phyloP scores from a whole-genome alignment of 2,888 invertebrate species.

The Dasysyrphus tricinctus region DNA sequence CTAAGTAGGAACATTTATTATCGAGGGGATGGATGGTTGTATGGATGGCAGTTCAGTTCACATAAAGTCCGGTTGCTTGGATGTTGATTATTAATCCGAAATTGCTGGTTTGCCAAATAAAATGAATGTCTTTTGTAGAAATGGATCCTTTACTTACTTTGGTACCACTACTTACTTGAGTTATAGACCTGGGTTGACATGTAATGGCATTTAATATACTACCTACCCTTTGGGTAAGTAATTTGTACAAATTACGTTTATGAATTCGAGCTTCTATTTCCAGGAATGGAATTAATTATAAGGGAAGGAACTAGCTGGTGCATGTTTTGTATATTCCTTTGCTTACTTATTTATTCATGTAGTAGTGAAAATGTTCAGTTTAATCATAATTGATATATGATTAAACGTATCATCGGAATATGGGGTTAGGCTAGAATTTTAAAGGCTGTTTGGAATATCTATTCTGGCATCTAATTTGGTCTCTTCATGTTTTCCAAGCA shows the following conservation, averaged over 20 bases:
- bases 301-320: no score
- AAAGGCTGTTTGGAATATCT: no score
- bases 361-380: no score
- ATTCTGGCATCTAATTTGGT: no score
- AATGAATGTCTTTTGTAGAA: constrained; percentile 32
- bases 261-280: not conserved
- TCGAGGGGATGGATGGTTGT: constrained; percentile 13
- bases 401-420: no score
- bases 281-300: not conserved
- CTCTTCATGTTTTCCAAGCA: no score
- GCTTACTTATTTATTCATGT: no score
- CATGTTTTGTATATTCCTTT: no score
- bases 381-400: no score
- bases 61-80: constrained; percentile 1
- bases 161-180: not conserved
- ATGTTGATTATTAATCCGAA: constrained; percentile 45
- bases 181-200: not conserved
- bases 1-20: not conserved
- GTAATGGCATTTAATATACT: not conserved
- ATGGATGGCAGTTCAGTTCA: constrained; percentile 50
- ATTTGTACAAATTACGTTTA: constrained; percentile 18
- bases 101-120: constrained; percentile 37
- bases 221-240: not conserved
- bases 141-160: not conserved
- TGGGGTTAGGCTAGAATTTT: no score